A percentile compares a stretch with the other conserved stretches of the same genome.
These are phyloP conservation scores for Ondatra zibethicus DNA, from an alignment of 2,113 vertebrate genomes.

Conservation along the genomic window DNA sequence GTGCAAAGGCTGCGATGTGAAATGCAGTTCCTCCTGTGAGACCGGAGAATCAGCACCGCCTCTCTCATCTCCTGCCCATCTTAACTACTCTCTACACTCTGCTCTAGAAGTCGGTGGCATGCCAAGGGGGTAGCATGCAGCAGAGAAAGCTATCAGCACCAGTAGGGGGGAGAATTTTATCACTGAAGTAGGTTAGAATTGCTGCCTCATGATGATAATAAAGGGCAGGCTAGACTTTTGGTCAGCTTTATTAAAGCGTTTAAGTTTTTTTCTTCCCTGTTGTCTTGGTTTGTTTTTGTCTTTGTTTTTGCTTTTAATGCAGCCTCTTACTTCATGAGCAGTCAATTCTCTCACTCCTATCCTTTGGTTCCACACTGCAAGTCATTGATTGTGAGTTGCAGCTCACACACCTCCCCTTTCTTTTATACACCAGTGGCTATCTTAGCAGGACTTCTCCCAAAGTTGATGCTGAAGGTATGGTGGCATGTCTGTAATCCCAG, in stretches of 20 bases:
- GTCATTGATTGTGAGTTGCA: too few species aligned
- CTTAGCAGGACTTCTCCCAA: not conserved
- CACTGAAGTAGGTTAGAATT: not conserved
- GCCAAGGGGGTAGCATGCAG: not conserved
- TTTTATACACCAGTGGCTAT: not conserved
- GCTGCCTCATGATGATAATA: conserved; percentile 17
- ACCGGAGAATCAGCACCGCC: not conserved
- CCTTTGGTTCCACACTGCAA: not conserved
- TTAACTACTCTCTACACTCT: not conserved
- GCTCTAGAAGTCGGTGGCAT: not conserved
- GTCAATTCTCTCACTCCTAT: not conserved
- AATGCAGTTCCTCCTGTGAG: not conserved
- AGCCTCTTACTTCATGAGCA: not conserved
- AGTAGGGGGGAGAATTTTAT: not conserved
- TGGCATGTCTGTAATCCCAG: not conserved
- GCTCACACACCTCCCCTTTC: not conserved
- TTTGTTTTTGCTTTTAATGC: not conserved
- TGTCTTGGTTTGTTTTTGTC: not conserved
- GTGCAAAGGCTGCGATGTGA: not conserved
- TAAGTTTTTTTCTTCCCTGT: too few species aligned
- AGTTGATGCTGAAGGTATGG: not conserved
- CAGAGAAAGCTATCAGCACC: not conserved
- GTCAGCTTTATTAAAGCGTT: not conserved
- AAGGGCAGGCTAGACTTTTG: not conserved
- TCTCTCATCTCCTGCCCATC: not conserved